These are phyloP conservation scores for Drosophila multiciliata DNA, from an alignment of 2,888 invertebrate species.

Conservation along the genomic window DNA sequence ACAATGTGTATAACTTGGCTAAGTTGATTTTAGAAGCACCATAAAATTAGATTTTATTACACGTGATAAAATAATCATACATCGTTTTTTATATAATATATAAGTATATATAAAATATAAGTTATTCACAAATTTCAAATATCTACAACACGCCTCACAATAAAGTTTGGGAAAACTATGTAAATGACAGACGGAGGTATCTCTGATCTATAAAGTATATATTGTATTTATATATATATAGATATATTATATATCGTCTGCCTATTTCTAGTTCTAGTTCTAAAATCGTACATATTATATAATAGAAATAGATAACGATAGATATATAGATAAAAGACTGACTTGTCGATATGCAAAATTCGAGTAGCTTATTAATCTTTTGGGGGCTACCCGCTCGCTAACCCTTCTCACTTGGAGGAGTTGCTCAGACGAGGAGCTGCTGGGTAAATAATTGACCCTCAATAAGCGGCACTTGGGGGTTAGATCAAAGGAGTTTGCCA, in stretches of 20 bases:
- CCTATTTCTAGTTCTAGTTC: too few relatives aligned
- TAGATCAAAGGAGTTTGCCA: conserved; percentile 49
- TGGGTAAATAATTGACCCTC: conserved; percentile 39
- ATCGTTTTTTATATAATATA: neutral
- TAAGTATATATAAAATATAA: neutral
- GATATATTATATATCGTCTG: too few relatives aligned
- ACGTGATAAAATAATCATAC: neutral
- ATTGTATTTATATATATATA: too few relatives aligned
- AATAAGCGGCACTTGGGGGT: conserved; percentile 25
- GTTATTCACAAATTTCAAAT: neutral
- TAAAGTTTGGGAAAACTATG: neutral
- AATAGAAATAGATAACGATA: too few relatives aligned
- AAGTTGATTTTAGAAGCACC: neutral
- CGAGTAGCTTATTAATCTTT: neutral
- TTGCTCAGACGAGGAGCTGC: neutral
- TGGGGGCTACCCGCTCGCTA: neutral
- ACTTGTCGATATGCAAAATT: neutral
- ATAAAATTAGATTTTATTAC: neutral
- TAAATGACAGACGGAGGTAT: neutral
- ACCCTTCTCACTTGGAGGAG: neutral
- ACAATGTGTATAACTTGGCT: neutral
- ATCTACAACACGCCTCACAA: neutral
- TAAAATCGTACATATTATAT: too few relatives aligned
- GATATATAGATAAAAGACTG: too few relatives aligned
- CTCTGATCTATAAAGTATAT: neutral